Percentiles rank a stretch among this genome's conserved stretches.
These are phyloP conservation scores for Chlorospingus flavigularis DNA, from an alignment of 2,797 vertebrate species.

Conservation along the genomic window DNA sequence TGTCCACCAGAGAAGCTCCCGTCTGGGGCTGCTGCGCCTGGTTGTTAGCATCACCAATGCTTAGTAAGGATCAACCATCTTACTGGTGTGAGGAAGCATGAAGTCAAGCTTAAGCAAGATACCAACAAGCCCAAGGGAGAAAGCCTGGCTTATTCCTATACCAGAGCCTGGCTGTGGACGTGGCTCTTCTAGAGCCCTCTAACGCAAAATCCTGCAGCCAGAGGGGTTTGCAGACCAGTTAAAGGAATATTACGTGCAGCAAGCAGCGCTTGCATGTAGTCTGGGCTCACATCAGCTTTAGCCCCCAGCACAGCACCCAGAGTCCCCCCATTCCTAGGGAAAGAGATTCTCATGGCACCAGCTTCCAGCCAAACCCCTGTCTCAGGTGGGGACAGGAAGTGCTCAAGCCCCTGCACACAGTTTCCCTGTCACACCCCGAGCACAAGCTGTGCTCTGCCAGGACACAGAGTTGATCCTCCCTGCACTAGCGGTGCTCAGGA, in stretches of 20 bases:
- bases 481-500: fast-evolving
- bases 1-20: background rate
- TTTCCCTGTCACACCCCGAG: background rate
- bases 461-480: background rate
- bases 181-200: background rate
- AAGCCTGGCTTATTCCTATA: background rate
- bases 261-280: background rate
- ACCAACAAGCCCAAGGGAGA: background rate
- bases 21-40: background rate
- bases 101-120: background rate
- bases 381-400: background rate
- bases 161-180: background rate
- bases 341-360: background rate
- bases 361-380: background rate
- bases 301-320: background rate
- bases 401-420: background rate
- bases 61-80: background rate
- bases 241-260: background rate
- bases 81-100: fast-evolving
- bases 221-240: background rate
- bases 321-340: background rate
- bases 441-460: background rate
- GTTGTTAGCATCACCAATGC: background rate
- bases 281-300: background rate
- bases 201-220: background rate